Percentiles rank a stretch among this genome's conserved stretches.
Conservation (phyloP, 2,797 vertebrate genomes). For the Lemur catta region DNA sequence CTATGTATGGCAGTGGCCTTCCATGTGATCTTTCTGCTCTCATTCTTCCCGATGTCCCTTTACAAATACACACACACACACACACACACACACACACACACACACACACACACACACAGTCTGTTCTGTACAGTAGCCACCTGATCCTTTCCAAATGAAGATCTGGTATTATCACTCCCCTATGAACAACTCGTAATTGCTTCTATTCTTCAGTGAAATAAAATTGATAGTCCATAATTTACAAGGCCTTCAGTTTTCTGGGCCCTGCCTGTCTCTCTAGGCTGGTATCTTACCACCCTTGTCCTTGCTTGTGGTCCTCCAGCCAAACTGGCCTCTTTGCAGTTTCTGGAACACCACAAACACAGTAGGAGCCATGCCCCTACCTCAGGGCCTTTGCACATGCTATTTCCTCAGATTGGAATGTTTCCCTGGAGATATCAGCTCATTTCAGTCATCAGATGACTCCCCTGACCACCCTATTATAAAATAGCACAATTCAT, state of each 20-base stretch:
- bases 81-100: background rate
- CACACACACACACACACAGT: background rate
- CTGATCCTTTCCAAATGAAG: background rate
- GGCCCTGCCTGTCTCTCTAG: background rate
- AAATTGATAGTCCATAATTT: background rate
- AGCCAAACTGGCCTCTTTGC: background rate
- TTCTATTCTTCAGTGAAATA: background rate
- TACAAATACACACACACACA: background rate
- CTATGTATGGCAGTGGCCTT: fast-evolving
- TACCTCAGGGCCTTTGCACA: background rate
- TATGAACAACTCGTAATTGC: background rate
- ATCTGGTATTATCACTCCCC: background rate
- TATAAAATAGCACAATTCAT: background rate
- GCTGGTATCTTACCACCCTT: background rate
- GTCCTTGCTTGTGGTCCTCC: background rate
- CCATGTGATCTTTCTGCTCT: background rate
- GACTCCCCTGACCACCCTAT: background rate
- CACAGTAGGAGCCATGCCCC: too few species aligned
- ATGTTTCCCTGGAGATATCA: background rate
- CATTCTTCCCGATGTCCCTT: background rate
- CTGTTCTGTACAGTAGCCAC: background rate
- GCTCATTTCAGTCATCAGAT: background rate
- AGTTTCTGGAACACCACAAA: background rate
- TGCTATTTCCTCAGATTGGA: background rate
- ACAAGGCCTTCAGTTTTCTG: background rate